Evolutionary conservation across 2,888 invertebrate genomes (phyloP).

Genomic region (Incurvaria masculella): DNA sequence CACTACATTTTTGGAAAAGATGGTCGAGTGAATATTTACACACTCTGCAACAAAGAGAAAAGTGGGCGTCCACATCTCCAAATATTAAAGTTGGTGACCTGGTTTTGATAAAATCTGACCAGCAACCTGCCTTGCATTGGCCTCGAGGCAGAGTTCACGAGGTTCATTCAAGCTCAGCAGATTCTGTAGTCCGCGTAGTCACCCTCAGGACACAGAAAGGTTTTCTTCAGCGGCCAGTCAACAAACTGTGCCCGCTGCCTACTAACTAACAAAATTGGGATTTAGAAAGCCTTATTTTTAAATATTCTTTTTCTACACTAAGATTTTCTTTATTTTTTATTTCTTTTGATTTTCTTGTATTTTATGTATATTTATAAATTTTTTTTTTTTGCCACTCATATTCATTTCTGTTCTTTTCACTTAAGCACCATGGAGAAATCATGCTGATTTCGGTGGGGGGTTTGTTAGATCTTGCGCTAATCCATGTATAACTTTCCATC

Average conservation of each 20-base stretch:
- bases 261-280: too few species aligned
- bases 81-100: slow-evolving; percentile 8
- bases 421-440: too few species aligned
- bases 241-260: slow-evolving; percentile 6
- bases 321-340: too few species aligned
- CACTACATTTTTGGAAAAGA: slow-evolving; percentile 15
- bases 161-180: slow-evolving; percentile 9
- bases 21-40: slow-evolving; percentile 16
- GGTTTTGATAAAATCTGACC: slow-evolving; percentile 4
- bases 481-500: too few species aligned
- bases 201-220: slow-evolving; percentile 7
- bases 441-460: too few species aligned
- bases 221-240: slow-evolving; percentile 6
- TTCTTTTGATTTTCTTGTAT: too few species aligned
- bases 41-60: slow-evolving; percentile 14
- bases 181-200: slow-evolving; percentile 11
- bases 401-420: too few species aligned
- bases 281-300: too few species aligned
- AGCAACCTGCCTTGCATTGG: slow-evolving; percentile 9
- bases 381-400: too few species aligned
- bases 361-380: too few species aligned
- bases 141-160: slow-evolving; percentile 2
- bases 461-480: too few species aligned
- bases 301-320: too few species aligned
- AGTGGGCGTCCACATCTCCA: slow-evolving; percentile 8